These are phyloP conservation scores for Dasypolia templi DNA, from an alignment of 2,888 invertebrate species.

Conservation along the genomic window DNA sequence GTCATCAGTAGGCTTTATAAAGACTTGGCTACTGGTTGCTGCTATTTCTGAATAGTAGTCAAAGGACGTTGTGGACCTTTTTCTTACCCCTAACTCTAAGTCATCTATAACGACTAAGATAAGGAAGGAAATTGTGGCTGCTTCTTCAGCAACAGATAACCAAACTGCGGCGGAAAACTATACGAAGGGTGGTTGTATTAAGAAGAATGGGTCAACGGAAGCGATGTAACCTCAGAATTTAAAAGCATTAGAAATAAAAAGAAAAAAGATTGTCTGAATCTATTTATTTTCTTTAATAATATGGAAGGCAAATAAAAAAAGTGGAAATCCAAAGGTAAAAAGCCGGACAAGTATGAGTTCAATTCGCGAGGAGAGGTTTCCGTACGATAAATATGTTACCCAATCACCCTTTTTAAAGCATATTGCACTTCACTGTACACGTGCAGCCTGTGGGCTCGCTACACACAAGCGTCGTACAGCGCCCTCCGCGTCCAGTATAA, in stretches of 20 bases:
- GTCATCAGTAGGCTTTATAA: neutral
- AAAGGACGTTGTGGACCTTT: neutral
- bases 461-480: no score
- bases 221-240: neutral
- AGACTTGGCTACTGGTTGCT: neutral
- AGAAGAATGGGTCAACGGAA: neutral
- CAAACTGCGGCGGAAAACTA: neutral
- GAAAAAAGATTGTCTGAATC: neutral
- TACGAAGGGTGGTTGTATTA: neutral
- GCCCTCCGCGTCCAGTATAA: no score
- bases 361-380: no score
- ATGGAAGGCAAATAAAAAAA: neutral
- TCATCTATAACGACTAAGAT: neutral
- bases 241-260: neutral
- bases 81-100: no score
- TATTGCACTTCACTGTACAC: no score
- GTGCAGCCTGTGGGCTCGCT: no score
- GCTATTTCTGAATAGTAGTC: neutral
- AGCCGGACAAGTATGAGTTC: no score
- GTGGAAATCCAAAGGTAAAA: no score
- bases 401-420: no score
- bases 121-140: neutral
- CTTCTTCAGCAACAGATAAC: no score
- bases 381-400: no score
- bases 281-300: no score